Base-by-base conservation (phyloP, 2,888 invertebrate species). In the Hipparchia sbordonii region DNA sequence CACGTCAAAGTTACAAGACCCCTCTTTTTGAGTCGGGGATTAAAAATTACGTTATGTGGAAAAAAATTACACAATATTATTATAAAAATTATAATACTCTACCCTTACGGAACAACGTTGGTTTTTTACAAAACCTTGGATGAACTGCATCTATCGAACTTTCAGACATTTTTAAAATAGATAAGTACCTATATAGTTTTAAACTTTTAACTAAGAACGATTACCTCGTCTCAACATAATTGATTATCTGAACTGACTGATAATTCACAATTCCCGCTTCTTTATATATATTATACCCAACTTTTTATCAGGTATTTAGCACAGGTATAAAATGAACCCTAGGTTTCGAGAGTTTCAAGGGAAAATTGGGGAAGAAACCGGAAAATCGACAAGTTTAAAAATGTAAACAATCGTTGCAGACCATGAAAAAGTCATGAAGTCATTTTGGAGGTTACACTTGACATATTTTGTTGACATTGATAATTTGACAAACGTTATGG, bases 211-310 rank as follows among this genome's bases (percentile, higher is more conserved):
- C 72, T 71, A 79, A 71, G 57, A 68, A 67, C 48, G 67, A 67
- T 89, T 91, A 90, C 90, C 90, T 90, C 85, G 81, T 81, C 84
- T 87, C 54, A 89, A 76, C 88, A 89, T 89, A 78, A 71, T 80
- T 78, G 73, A 60, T 71, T 51, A 46, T 52, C 33, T 33, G 12
- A 51, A 7, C 12, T 33, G 52, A 51, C 33, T 65, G 52, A 39
- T 2, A 39, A 39, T 65, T 33, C 51, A 65, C 65, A 65, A 10
- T 65, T 7, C 51, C 9, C 52, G 52, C 33, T 52, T 52, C 10
- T 65, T 51, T 63, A 63, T 63, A 6, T 33, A 62, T 51, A 51
- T 6, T 52, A 10, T 51, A 51, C 23, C 52, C 1, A 52, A 33
- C 23, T 23, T 65, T 12, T 52, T 10, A 33, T 2, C 12, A 33